Evolutionary conservation across 1,140 invertebrate species (phyloP), one percentile per base, ranked within the genome.

Genomic region (Bombus picipes): DNA sequence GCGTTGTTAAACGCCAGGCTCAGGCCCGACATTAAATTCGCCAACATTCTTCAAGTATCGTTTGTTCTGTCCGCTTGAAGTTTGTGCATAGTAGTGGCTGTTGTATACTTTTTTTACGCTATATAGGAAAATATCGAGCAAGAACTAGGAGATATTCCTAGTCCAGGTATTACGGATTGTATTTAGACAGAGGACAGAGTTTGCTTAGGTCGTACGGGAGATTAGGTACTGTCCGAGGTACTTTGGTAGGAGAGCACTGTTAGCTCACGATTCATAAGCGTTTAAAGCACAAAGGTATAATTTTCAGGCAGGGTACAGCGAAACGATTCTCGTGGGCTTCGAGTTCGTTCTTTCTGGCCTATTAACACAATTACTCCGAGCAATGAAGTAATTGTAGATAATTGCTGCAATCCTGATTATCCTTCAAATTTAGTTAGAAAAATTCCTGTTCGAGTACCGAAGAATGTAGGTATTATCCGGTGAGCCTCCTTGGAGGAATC

Each of bases 251-350:
- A 22, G 18, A 53, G 6, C 18, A 53, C 18, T 2, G 47, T 53
- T 53, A 34, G 39, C 47, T 43, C 57, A 41, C 34, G 37, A 65
- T 83, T 70, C n/a, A 5, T 53, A 66, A 83, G 22, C 81, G 81
- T 82, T 82, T 82, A 53, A n/a, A 68, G 62, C 34, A n/a, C 34
- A 80, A 65, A 59, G 68, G 41, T 89, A 81, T 88, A 88, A 85
- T 89, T 89, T 88, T 81, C 74, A 77, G 3, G 53, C 34, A 81
- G 74, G n/a, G 22, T 81, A 88, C 41, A 81, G 47, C 22, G n/a
- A 65, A 32, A 41, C 65, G 73, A 62, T 78, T 87, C 34, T 43
- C 37, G 28, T 47, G 62, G 43, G 66, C 37, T 77, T 28, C 47
- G 71, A n/a, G 37, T 47, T 43, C 32, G 39, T 79, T 78, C 37